phyloP scores from a whole-genome alignment of 2,888 invertebrate species.

The Schizotus pectinicornis region DNA sequence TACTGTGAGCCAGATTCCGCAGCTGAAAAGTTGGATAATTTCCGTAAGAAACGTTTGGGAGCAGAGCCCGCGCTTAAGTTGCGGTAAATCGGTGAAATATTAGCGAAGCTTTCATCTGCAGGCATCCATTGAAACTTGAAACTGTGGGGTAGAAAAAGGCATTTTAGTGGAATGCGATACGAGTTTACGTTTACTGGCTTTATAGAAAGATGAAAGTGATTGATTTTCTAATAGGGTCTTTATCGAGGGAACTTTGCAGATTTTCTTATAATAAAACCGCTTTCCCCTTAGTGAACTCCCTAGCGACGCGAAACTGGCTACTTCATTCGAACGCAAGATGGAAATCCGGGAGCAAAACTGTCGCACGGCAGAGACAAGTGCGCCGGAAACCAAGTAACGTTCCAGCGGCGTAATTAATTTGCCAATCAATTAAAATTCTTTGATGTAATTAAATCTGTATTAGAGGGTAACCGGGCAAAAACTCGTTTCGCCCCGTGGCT shows the following conservation, averaged over 20 bases:
- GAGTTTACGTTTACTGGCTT: constrained; percentile 38
- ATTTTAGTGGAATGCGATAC: constrained; percentile 45
- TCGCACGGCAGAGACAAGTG: not conserved
- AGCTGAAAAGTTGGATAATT: constrained; percentile 27
- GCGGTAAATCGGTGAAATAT: constrained; percentile 50
- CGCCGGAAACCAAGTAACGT: not conserved
- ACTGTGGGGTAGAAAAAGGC: constrained; percentile 44
- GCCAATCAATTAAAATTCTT: constrained; percentile 7
- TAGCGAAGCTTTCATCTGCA: constrained; percentile 49
- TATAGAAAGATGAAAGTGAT: constrained; percentile 47
- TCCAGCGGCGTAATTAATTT: not conserved
- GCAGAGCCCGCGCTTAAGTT: constrained; percentile 37
- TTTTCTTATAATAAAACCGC: constrained; percentile 13
- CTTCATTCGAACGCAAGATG: constrained; percentile 1
- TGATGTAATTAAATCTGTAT: constrained; percentile 11
- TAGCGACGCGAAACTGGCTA: not conserved
- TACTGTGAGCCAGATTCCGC: constrained; percentile 17
- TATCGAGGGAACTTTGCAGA: constrained; percentile 26
- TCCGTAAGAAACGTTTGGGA: constrained; percentile 28
- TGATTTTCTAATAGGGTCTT: constrained; percentile 43
- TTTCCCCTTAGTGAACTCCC: constrained; percentile 13
- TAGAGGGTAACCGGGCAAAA: not conserved
- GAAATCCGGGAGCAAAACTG: not conserved
- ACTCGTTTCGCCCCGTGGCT: not conserved
- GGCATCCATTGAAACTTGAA: constrained; percentile 47